phyloP scores from a whole-genome alignment of 1,140 invertebrate genomes.

The Panagrolaimus sp. region DNA sequence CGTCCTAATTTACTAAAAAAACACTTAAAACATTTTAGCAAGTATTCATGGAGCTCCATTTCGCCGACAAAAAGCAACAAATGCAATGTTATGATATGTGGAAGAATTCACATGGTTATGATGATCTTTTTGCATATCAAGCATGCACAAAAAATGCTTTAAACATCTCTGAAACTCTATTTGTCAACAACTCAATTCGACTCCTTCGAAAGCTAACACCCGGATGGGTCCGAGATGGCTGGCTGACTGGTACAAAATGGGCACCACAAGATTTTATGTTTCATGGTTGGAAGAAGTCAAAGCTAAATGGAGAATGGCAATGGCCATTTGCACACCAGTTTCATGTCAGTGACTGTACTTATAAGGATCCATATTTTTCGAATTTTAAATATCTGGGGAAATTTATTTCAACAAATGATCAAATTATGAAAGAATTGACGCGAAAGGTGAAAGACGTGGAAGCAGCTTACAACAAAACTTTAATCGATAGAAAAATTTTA shows the following conservation, averaged over 20 bases:
- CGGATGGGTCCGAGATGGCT: conserved; percentile 6
- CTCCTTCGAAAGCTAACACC: not conserved
- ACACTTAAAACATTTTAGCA: not conserved
- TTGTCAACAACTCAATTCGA: not conserved
- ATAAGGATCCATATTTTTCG: too few species aligned
- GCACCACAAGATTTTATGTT: conserved; percentile 4
- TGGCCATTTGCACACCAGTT: not conserved
- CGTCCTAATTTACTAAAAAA: too few species aligned
- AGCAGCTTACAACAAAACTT: too few species aligned
- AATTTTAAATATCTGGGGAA: too few species aligned
- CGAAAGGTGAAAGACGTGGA: too few species aligned
- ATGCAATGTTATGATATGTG: not conserved
- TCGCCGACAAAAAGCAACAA: not conserved
- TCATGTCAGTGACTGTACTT: too few species aligned
- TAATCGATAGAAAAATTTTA: too few species aligned
- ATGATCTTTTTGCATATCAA: not conserved
- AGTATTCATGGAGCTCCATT: conserved; percentile 7
- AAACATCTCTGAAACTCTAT: not conserved
- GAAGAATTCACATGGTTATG: not conserved
- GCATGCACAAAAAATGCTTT: not conserved
- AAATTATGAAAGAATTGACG: too few species aligned
- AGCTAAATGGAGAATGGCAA: conserved; percentile 4
- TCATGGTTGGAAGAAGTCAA: conserved; percentile 10
- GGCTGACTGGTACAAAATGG: not conserved
- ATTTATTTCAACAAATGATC: too few species aligned